Percentiles rank a stretch among this genome's conserved stretches.
Conservation (phyloP, 2,888 invertebrate species). For the Conomelus anceps region DNA sequence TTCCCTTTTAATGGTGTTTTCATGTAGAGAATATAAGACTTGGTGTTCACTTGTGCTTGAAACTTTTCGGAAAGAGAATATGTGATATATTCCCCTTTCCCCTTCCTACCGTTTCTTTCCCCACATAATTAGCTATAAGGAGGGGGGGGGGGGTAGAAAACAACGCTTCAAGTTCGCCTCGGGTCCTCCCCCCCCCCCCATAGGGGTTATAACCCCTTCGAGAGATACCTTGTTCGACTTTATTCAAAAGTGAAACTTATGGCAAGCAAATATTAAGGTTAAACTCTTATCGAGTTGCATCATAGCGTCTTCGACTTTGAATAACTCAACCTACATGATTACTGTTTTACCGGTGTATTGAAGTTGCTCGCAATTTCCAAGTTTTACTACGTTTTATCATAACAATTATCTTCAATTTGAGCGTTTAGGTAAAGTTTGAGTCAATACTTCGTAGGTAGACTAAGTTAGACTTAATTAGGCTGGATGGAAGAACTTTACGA, state of each 20-base stretch:
- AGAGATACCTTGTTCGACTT: too few species aligned
- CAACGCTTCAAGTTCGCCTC: neutral
- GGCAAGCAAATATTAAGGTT: neutral
- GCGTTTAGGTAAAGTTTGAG: neutral
- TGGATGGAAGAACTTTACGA: too few species aligned
- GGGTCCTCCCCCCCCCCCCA: neutral
- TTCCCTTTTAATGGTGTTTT: neutral
- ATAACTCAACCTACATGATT: neutral
- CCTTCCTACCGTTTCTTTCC: neutral
- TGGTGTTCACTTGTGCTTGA: too few species aligned
- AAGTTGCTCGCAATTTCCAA: neutral
- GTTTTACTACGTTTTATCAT: neutral
- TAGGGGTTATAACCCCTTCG: too few species aligned
- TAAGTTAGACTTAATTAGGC: neutral
- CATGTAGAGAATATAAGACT: neutral
- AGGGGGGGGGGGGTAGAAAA: too few species aligned
- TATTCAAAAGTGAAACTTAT: neutral
- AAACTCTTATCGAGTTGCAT: neutral
- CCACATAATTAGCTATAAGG: neutral
- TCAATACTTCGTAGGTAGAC: neutral
- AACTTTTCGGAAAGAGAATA: neutral
- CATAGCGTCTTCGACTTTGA: neutral
- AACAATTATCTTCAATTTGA: neutral
- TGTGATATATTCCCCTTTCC: neutral
- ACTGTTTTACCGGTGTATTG: neutral